Evolutionary conservation across 2,888 invertebrate genomes (phyloP).

Genomic region (Theretra japonica): DNA sequence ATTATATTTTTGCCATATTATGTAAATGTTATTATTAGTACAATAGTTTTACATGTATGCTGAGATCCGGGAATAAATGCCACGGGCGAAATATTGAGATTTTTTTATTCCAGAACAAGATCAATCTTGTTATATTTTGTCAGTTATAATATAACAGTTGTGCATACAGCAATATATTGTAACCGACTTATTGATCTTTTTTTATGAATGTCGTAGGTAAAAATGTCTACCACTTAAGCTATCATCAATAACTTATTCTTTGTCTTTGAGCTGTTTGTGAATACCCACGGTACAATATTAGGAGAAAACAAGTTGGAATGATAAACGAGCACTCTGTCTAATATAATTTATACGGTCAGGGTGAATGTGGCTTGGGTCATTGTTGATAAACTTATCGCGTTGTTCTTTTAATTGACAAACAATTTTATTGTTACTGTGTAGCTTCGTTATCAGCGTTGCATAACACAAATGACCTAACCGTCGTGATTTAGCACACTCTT

Average conservation of each 20-base stretch:
- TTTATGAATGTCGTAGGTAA: no score
- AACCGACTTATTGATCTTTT: no score
- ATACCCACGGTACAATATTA: not conserved
- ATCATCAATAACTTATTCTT: not conserved
- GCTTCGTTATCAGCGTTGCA: not conserved
- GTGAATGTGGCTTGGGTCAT: slow-evolving; percentile 13
- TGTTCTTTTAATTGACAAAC: slow-evolving; percentile 18
- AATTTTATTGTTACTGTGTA: slow-evolving; percentile 19
- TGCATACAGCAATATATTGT: no score
- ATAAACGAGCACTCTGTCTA: not conserved
- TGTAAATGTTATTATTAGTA: no score
- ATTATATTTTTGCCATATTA: no score
- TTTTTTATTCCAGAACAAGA: no score
- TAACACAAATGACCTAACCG: not conserved
- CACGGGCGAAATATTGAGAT: no score
- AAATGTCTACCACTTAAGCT: no score
- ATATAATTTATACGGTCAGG: slow-evolving; percentile 1
- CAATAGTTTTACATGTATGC: no score
- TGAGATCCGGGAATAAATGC: no score
- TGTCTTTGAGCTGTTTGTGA: slow-evolving; percentile 2
- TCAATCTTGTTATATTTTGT: no score
- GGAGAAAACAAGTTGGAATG: not conserved
- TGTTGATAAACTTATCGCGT: not conserved
- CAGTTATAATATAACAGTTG: no score
- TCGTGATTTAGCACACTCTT: not conserved